Evolutionary conservation across 2,888 invertebrate genomes (phyloP), one percentile per base, ranked within the genome.

Genomic region (Cephus runcator): DNA sequence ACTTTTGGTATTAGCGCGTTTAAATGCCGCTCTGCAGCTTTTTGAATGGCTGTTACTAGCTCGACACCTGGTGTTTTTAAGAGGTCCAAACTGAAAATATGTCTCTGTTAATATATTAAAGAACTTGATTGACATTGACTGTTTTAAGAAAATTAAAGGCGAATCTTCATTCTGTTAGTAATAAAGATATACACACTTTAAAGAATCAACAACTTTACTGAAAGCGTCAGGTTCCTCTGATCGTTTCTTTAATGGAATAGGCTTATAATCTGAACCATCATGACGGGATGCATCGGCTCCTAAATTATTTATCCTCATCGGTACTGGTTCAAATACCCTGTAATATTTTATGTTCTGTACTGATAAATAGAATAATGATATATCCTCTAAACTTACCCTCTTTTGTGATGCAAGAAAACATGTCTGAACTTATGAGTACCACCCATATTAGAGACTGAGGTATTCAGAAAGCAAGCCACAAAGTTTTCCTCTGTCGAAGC

Each of bases 361-460:
- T 56, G 23, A 56, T 56, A 23, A 56, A 23, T 56, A 23, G 9
- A 6, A 56, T 23, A 56, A 23, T 56, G 9, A 71, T 56, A 33
- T 71, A 34, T 31, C 34, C 35, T 93, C 89, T 92, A 92, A 75
- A 92, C 92, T 84, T 93, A 93, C 89, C 93, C 92, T 83, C 85
- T 83, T 31, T 92, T 93, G 56, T 93, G 93, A 88, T 94, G 93
- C 68, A 94, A 92, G 90, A 95, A 94, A 80, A 93, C 93, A 83
- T 95, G 95, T 75, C 93, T 93, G 83, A 93, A 94, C 79, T 93
- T 93, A 85, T 95, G 94, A 0, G 95, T 95, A 11, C 94, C 93
- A 76, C 91, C 92, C 74, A 92, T 91, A 4, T 92, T 90, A 73
- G 94, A 93, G 15, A 86, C 88, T 84, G 93, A 93, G 76, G 93